These are phyloP conservation scores for Nyctereutes procyonoides DNA, from an alignment of 2,113 vertebrate genomes.

Conservation along the genomic window DNA sequence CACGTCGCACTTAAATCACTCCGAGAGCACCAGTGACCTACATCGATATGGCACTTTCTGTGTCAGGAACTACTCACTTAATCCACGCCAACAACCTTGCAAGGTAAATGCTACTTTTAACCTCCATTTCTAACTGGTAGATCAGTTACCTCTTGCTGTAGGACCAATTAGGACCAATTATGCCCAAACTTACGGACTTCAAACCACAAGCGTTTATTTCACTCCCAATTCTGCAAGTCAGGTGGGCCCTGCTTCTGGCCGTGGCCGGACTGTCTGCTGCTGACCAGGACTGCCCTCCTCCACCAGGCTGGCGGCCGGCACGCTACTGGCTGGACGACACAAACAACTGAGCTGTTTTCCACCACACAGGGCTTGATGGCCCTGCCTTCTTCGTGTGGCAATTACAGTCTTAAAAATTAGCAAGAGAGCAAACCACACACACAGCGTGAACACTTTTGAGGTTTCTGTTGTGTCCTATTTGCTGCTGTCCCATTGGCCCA, in stretches of 20 bases:
- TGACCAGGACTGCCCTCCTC: not conserved
- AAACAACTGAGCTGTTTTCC: not conserved
- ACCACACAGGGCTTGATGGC: too few species aligned
- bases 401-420: not conserved
- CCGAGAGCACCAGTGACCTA: not conserved
- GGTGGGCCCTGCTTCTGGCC: not conserved
- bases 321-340: accelerated
- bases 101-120: not conserved
- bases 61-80: not conserved
- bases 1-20: not conserved
- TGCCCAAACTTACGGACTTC: not conserved
- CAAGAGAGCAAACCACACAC: not conserved
- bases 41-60: not conserved
- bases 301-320: not conserved
- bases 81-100: not conserved
- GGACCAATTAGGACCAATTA: not conserved
- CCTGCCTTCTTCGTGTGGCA: not conserved
- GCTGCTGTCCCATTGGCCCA: not conserved
- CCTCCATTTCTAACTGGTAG: not conserved
- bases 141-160: not conserved
- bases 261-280: not conserved
- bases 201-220: not conserved
- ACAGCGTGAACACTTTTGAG: not conserved
- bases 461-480: not conserved
- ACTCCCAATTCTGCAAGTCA: not conserved